Percentiles rank a stretch among this genome's conserved stretches.
Conservation (phyloP, 2,113 vertebrate genomes). For the Phoenicopterus ruber region DNA sequence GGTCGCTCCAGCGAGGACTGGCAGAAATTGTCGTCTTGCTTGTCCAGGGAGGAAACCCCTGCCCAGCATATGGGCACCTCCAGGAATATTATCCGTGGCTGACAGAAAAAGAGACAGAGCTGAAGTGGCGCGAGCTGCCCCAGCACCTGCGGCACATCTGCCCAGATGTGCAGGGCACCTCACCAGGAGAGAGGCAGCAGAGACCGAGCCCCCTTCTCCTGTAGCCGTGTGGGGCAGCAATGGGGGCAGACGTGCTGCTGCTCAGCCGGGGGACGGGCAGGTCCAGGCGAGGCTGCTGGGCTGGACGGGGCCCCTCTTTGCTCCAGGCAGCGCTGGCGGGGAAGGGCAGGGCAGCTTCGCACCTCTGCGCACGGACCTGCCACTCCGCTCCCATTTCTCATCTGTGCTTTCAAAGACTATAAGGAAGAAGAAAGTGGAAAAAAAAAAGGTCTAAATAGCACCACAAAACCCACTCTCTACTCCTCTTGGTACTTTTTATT, state of each 20-base stretch:
- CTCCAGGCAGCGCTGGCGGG: no score
- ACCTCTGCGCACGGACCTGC: not conserved
- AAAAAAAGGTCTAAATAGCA: no score
- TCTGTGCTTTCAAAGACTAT: not conserved
- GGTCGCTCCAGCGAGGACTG: not conserved
- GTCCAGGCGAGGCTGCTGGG: not conserved
- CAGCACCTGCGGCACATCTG: not conserved
- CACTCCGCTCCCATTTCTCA: not conserved
- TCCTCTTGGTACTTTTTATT: not conserved
- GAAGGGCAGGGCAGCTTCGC: not conserved
- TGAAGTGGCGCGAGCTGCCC: not conserved
- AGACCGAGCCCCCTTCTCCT: not conserved
- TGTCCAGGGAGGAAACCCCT: not conserved
- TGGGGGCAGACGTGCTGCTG: not conserved
- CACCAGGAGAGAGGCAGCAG: not conserved
- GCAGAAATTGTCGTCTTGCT: not conserved
- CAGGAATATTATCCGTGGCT: not conserved
- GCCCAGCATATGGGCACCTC: not conserved
- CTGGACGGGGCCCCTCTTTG: no score
- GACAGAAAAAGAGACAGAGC: not conserved
- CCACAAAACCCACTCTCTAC: not conserved
- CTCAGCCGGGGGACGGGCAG: not conserved
- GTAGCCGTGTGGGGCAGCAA: no score
- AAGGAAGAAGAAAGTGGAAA: no score
- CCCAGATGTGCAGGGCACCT: not conserved